These are phyloP conservation scores for Sinelater perroti DNA, from an alignment of 2,888 invertebrate species.

Conservation along the genomic window DNA sequence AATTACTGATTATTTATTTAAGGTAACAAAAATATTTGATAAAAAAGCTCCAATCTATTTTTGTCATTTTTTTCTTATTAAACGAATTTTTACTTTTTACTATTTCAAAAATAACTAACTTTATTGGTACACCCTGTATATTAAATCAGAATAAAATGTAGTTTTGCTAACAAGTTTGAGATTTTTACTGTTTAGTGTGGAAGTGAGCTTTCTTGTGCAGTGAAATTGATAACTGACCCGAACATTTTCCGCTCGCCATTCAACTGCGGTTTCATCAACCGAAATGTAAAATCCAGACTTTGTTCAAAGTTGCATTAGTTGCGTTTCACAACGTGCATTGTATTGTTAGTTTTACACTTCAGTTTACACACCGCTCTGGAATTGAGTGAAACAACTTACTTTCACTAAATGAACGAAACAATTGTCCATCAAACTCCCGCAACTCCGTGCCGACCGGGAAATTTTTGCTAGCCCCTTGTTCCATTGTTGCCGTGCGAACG, in stretches of 20 bases:
- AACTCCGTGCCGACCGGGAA: conserved; percentile 21
- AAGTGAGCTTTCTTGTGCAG: conserved; percentile 4
- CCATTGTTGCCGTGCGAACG: conserved; percentile 23
- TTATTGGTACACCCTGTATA: too few relatives aligned
- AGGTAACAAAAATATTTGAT: too few relatives aligned
- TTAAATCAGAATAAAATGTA: too few relatives aligned
- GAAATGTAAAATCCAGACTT: background rate
- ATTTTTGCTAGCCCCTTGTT: conserved; percentile 28
- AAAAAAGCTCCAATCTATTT: too few relatives aligned
- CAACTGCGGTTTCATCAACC: background rate
- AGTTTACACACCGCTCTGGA: conserved; percentile 17
- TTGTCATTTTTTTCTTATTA: too few relatives aligned
- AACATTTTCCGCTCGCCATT: too few relatives aligned
- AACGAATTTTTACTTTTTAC: too few relatives aligned
- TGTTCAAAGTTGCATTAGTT: conserved; percentile 5
- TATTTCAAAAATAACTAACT: too few relatives aligned
- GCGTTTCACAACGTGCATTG: conserved; percentile 15
- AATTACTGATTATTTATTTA: too few relatives aligned
- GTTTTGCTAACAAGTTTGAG: too few relatives aligned
- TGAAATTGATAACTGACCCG: conserved; percentile 12
- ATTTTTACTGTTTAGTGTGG: background rate
- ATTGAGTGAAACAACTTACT: conserved; percentile 28
- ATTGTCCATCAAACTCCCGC: conserved; percentile 29
- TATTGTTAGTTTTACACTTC: conserved; percentile 14
- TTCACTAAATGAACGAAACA: conserved; percentile 32